Base-by-base conservation (phyloP, 2,888 invertebrate genomes). In the Caenorhabditis wallacei region DNA sequence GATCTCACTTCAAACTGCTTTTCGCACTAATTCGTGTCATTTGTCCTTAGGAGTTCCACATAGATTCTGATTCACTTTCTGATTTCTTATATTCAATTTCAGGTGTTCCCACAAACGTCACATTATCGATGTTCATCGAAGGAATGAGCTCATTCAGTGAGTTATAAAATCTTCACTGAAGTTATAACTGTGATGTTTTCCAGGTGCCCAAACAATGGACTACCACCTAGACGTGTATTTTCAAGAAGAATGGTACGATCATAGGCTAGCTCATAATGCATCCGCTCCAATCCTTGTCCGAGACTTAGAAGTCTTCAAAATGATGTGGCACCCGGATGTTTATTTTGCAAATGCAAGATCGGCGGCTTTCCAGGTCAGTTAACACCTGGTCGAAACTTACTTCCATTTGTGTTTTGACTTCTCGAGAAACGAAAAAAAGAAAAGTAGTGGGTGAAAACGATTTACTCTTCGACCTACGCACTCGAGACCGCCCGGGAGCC, bases 171-270 rank as follows among this genome's bases (percentile, higher is more conserved):
- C 1, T n/a, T 18, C 20, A 7, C 11, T 40, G 40, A 13, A 13
- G 10, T 7, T 35, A 35, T 35, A 10, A 40, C 16, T 10, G 11
- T 13, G 40, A 13, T 8, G 30, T 35, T 54, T 48, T 26, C 20
- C 20, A 84, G 84, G 84, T 46, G 91, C 92, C n/a, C 90, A 91
- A 84, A 90, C 91, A 8, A 92, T 92, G 92, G 92, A 92, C 82
- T 92, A 90, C 57, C 90, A 91, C 46, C 72, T 92, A 24, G 92
- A 92, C 75, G 88, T 91, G 82, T 92, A 92, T 82, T 91, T 92
- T 68, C 91, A 91, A 80, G 87, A 89, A 80, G 88, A 88, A 74
- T 91, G 91, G 91, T 76, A 84, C 8, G 91, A 91, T 66, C 82
- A 84, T 30, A 82, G 91, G 1, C 80, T 91, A 8, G 84, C 83